Base-by-base conservation (phyloP, 2,888 invertebrate genomes). In the Tenodera sinensis region DNA sequence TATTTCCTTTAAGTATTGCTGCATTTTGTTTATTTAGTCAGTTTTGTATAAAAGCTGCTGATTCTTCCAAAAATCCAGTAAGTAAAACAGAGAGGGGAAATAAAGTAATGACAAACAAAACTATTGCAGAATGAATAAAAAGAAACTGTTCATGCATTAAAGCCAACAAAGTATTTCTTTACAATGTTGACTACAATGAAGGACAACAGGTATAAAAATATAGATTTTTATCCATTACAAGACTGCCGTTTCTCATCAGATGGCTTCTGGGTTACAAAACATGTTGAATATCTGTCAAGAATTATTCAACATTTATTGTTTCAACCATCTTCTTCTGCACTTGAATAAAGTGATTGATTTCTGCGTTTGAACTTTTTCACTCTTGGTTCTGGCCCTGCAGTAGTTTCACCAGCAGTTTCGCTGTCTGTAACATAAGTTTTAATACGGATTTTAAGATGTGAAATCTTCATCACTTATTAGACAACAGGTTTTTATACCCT, bases 351-450 rank as follows among this genome's bases (percentile, higher is more conserved):
- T 4, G 93, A 92, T 90, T 93, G 92, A 91, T 94, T 94, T 81
- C 94, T 92, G 88, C 94, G 91, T 89, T 93, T 94, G 88, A 94
- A 94, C 91, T 93, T 93, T 90, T 94, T 93, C 91, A 85, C 92
- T 92, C 88, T 92, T 91, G 47, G 90, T 89, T 90, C 90, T 88
- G 83, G 89, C 85, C 82, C 89, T 86, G 54, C 54, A 28, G 28
- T 54, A 14, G 54, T 8, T 42, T 34, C 83, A 84, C 27, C 42
- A 34, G 27, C 12, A 84, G 25, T 27, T 84, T 88, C 25, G 6
- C 20, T 28, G 15, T 27, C 84, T 28, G 34, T 30, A 8, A 30
- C 42, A 83, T 42, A 30, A 54, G 14, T 28, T 28, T 82, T 84
- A 54, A 54, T 30, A 87, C 54, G 83, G 83, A 30, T 28, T 87